Conservation (phyloP, 2,888 invertebrate species). For the Venustoraphidia nigricollis region DNA sequence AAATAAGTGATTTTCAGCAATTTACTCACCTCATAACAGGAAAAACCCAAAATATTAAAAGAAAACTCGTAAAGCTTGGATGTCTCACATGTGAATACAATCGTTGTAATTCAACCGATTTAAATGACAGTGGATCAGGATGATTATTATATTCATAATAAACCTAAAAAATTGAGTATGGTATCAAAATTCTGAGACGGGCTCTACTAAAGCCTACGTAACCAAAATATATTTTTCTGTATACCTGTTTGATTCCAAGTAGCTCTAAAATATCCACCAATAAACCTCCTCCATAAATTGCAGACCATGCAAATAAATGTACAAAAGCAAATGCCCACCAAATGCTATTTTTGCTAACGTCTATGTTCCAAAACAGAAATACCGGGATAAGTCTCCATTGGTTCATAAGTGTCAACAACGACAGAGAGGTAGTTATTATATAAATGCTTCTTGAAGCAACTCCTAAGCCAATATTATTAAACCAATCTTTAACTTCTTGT, state of each 20-base stretch:
- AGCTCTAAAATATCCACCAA: slow-evolving; percentile 46
- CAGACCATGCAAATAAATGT: slow-evolving; percentile 36
- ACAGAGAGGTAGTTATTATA: slow-evolving; percentile 28
- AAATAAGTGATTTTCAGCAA: neutral
- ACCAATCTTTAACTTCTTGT: slow-evolving; percentile 27
- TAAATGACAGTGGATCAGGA: slow-evolving; percentile 33
- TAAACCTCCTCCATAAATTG: slow-evolving; percentile 42
- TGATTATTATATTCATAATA: slow-evolving; percentile 37
- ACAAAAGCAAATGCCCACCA: slow-evolving; percentile 33
- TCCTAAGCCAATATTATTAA: slow-evolving; percentile 26
- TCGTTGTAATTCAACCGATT: slow-evolving; percentile 34
- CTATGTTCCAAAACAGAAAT: slow-evolving; percentile 36
- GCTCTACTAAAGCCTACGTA: neutral
- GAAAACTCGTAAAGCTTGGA: slow-evolving; percentile 42
- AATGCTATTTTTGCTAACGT: slow-evolving; percentile 27
- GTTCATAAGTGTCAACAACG: slow-evolving; percentile 29
- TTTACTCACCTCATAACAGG: slow-evolving; percentile 39
- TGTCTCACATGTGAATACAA: slow-evolving; percentile 42
- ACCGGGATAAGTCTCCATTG: slow-evolving; percentile 35
- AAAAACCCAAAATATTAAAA: slow-evolving; percentile 37
- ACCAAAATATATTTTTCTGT: neutral
- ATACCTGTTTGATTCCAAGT: slow-evolving; percentile 40
- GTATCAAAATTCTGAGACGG: neutral
- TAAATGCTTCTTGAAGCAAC: slow-evolving; percentile 32
- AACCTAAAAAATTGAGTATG: slow-evolving; percentile 21